These are phyloP conservation scores for Callorhinus ursinus DNA, from an alignment of 2,113 vertebrate species.

Conservation along the genomic window DNA sequence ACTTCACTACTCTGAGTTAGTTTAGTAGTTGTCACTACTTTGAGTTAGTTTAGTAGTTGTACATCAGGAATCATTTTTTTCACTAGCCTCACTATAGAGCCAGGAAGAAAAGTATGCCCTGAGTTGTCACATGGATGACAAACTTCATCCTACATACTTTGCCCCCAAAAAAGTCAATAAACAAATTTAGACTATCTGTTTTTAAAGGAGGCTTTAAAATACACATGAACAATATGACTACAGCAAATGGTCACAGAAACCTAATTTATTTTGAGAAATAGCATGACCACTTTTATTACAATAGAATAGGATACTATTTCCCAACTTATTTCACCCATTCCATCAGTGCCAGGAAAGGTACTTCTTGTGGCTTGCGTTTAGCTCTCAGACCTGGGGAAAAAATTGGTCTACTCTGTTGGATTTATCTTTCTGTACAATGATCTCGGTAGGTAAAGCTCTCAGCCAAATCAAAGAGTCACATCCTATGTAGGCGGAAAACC, in stretches of 20 bases:
- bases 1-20: background rate
- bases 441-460: constrained; percentile 4
- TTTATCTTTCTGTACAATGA: constrained; percentile 5
- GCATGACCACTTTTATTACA: constrained; percentile 26
- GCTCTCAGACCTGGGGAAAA: background rate
- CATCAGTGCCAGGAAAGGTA: background rate
- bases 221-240: background rate
- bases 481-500: background rate
- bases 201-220: constrained; percentile 51
- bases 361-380: background rate
- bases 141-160: background rate
- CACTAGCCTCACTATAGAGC: background rate
- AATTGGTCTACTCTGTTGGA: background rate
- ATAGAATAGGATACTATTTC: background rate
- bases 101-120: background rate
- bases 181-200: background rate
- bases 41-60: background rate
- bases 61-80: constrained; percentile 23
- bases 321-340: background rate
- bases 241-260: background rate
- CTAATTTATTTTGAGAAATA: constrained; percentile 38
- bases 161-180: background rate
- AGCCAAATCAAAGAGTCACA: background rate
- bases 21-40: background rate
- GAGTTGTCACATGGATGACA: background rate